These are phyloP conservation scores for Peromyscus nudipes DNA, from an alignment of 2,797 vertebrate species.

Conservation along the genomic window DNA sequence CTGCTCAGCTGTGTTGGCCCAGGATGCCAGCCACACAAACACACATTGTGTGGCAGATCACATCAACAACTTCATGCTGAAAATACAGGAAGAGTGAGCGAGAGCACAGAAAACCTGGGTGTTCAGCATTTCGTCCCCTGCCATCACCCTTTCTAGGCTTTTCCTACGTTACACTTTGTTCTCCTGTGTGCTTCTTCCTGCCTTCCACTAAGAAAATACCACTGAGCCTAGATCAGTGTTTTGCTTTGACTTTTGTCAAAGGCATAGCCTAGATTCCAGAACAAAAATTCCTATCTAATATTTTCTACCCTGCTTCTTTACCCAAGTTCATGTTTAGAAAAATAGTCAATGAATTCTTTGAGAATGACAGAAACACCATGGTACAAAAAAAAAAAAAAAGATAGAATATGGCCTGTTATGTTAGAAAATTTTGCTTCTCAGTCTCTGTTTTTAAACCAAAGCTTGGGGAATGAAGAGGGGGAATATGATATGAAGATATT, in stretches of 20 bases:
- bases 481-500: not conserved
- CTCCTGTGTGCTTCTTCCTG: conserved; percentile 78
- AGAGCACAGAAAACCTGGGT: not conserved
- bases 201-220: conserved; percentile 66
- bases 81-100: conserved; percentile 47
- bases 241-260: conserved; percentile 42
- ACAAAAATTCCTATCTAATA: conserved; percentile 3
- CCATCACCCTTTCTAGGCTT: conserved; percentile 68
- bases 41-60: conserved; percentile 82
- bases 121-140: conserved; percentile 49
- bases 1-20: conserved; percentile 83
- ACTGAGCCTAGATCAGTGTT: conserved; percentile 49
- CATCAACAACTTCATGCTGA: conserved; percentile 84
- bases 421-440: not conserved
- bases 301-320: not conserved
- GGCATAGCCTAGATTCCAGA: not conserved
- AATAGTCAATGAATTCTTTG: not conserved
- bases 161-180: conserved; percentile 72
- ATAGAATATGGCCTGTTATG: not conserved
- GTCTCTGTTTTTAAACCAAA: not conserved
- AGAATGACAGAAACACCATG: not conserved
- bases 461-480: not conserved
- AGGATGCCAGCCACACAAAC: conserved; percentile 83
- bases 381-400: not conserved
- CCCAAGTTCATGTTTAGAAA: not conserved